phyloP scores from a whole-genome alignment of 1,140 invertebrate species.

The Drosophila rufa region DNA sequence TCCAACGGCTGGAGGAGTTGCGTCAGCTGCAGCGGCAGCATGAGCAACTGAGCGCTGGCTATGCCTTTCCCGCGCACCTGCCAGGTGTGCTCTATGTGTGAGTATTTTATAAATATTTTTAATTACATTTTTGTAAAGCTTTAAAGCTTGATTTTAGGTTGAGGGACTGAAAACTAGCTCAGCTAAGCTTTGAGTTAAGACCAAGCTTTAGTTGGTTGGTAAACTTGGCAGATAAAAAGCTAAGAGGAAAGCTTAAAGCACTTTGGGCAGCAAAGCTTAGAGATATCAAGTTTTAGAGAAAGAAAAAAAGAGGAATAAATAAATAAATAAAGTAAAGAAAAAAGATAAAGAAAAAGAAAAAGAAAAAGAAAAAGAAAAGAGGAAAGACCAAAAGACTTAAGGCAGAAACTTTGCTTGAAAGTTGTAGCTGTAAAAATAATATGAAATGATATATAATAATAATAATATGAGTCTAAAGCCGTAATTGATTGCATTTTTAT shows the following conservation, averaged over 20 bases:
- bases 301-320: too few relatives aligned
- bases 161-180: not conserved
- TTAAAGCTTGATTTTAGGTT: not conserved
- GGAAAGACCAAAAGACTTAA: not conserved
- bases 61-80: constrained; percentile 56
- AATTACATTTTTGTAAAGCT: not conserved
- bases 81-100: constrained; percentile 54
- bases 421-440: too few relatives aligned
- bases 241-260: not conserved
- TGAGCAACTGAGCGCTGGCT: constrained; percentile 67
- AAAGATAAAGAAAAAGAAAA: not conserved
- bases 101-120: constrained; percentile 9
- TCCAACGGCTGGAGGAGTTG: constrained; percentile 43
- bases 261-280: not conserved
- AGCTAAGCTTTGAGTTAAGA: not conserved
- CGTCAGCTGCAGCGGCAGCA: constrained; percentile 59
- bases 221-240: not conserved
- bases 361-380: not conserved
- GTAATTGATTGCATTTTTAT: too few relatives aligned
- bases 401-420: not conserved
- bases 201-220: not conserved
- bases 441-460: not conserved
- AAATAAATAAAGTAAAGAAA: not conserved
- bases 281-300: not conserved
- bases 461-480: too few relatives aligned